Evolutionary conservation across 2,797 vertebrate species (phyloP), one percentile per base, ranked within the genome.

Genomic region (Amniataba percoides): DNA sequence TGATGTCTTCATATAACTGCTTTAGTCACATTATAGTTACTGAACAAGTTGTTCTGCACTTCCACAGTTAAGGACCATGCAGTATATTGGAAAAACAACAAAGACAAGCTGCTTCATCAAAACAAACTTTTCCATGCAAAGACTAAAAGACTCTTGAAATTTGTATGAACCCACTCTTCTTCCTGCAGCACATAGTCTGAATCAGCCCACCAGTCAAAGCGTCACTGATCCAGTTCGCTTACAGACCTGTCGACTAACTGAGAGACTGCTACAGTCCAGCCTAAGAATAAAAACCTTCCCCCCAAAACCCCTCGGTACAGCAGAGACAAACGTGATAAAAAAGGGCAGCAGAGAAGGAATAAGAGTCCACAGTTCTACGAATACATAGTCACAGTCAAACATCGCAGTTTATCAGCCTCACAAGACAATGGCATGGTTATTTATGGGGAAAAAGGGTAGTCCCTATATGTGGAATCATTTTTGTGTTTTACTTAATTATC

Each of bases 201-300:
- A 7, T 36, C 34, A 36, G 6, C 34, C 34, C 34, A 36, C 34
- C 34, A 75, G 51, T 74, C 70, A 55, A 46, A 64, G 61, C 21
- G 0, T 65, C 56, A 65, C 78, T 74, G 65, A 79, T 74, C 51
- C 66, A 68, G 49, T 75, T 69, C 59, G 43, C 70, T 57, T 5
- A 18, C 46, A 49, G 64, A 57, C 42, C 27, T 2, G 25, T 42
- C 21, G 7, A 52, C 55, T 27, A 42, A 76, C 74, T 49, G 57
- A 69, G 45, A 71, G 58, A 59, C 51, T 63, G 70, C 45, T 53
- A 51, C 66, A 42, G 49, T 63, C 16, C 56, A n/a, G 53, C 51
- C 70, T 72, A 80, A 81, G 81, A 84, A 74, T 2, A 82, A 84
- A 71, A 74, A 49, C 68, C 11, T 63, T 42, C 34, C 42, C 14